These are phyloP conservation scores for Cerastoderma edule DNA, from an alignment of 2,888 invertebrate genomes.

Conservation along the genomic window DNA sequence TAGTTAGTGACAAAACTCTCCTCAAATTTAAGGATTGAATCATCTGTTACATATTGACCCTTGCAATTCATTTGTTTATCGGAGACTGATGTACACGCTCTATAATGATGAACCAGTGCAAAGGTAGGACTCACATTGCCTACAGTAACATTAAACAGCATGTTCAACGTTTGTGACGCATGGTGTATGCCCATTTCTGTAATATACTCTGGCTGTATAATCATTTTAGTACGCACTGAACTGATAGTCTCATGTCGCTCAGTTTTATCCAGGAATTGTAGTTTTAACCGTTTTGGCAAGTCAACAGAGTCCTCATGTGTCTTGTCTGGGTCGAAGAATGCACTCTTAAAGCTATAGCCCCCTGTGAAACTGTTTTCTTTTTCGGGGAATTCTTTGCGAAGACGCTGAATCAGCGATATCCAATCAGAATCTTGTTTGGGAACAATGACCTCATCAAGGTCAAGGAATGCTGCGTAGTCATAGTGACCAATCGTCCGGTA, in stretches of 20 bases:
- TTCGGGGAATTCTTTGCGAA: slow-evolving; percentile 28
- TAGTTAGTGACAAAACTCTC: slow-evolving; percentile 42
- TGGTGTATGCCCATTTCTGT: slow-evolving; percentile 80
- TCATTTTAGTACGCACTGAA: slow-evolving; percentile 67
- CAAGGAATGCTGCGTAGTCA: slow-evolving; percentile 78
- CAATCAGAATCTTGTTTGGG: slow-evolving; percentile 68
- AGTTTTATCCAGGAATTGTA: slow-evolving; percentile 69
- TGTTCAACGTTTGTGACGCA: slow-evolving; percentile 46
- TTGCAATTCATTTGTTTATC: slow-evolving; percentile 70
- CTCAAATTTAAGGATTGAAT: slow-evolving; percentile 64
- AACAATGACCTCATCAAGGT: slow-evolving; percentile 82
- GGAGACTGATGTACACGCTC: slow-evolving; percentile 64
- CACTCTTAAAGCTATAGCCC: slow-evolving; percentile 76
- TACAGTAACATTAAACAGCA: slow-evolving; percentile 5
- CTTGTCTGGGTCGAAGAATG: slow-evolving; percentile 72
- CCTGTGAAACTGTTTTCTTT: slow-evolving; percentile 33
- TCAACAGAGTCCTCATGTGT: slow-evolving; percentile 18
- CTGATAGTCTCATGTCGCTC: slow-evolving; percentile 66
- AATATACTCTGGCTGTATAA: slow-evolving; percentile 69
- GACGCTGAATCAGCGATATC: slow-evolving; percentile 59
- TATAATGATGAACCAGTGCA: slow-evolving; percentile 75
- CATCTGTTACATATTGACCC: slow-evolving; percentile 53
- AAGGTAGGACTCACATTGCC: slow-evolving; percentile 51
- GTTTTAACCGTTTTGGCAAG: slow-evolving; percentile 30
- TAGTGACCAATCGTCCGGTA: slow-evolving; percentile 78